Base-by-base conservation (phyloP, 1,140 invertebrate genomes). In the Lethrus apterus region DNA sequence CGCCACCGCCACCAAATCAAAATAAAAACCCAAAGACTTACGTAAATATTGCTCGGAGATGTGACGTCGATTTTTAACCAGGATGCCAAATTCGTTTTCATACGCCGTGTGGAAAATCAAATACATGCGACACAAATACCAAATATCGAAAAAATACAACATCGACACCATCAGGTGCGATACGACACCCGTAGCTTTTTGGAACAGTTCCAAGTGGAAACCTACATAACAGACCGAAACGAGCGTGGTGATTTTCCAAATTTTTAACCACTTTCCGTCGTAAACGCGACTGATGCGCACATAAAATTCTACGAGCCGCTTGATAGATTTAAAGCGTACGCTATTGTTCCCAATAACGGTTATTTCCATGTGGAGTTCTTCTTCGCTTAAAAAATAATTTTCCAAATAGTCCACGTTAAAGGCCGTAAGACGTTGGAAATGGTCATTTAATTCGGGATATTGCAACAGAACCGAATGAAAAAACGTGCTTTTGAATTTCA, bases 381-480 rank as follows among this genome's bases (percentile, higher is more conserved):
- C n/a, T n/a, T n/a, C n/a, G n/a, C n/a, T n/a, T n/a, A n/a, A n/a
- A n/a, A n/a, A n/a, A n/a, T 15, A 18, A 29, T 42, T 42, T 17
- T 42, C 40, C 3, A 48, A n/a, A 17, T 42, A 54, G 26, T 54
- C 52, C 5, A 44, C 34, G 24, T 54, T 43, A 23, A 54, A 33
- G 10, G 33, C 30, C 0, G 44, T 44, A 4, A 40, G 5, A 9
- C 10, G 15, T 13, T 31, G 19, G 17, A 46, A 52, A 30, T 17
- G 10, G 1, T 17, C 19, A 3, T 44, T 24, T 7, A 55, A 42
- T 4, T 11, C 24, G 1, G 43, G 35, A 24, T 46, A 50, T 5
- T 47, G 20, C 3, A 21, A 34, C n/a, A 52, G 14, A 2, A 53
- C 26, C 11, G 14, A 8, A 26, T 55, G 44, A 19, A 52, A 55